Evolutionary conservation across 1,140 invertebrate genomes (phyloP), one percentile per base, ranked within the genome.

Genomic region (Aphelenchoides fujianensis): DNA sequence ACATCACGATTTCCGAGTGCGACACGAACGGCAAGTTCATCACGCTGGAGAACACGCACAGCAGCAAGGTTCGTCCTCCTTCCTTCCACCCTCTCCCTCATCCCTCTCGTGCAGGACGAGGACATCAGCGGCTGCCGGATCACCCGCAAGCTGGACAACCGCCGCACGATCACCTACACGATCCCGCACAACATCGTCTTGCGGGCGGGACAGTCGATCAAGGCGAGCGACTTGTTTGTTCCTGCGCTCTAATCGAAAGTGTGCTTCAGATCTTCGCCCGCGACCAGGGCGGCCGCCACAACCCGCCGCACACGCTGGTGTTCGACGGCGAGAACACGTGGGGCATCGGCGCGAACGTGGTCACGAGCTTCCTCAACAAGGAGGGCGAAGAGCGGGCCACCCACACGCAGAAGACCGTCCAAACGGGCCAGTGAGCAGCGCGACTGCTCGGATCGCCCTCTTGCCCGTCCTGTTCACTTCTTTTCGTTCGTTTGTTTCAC

Each of bases 21-120:
- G 82, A 85, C 57, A 85, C 86, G 1, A 86, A 86, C 74, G 87
- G 87, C 59, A 86, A 87, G 73, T 88, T 81, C 70, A 86, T 88
- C 62, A 79, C 82, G 0, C 61, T 88, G n/a, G 87, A 88, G 76
- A 88, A 88, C 62, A 82, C 82, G 30, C 82, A 84, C 68, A 64
- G 78, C 62, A 79, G 78, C 62, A 84, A 84, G 70, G 80, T 82
- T 62, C 35, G 67, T 36, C 72, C 3, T 16, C 5, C 3, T 7
- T 36, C 2, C n/a, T 2, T 16, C 19, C 35, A 2, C 3, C 1
- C 27, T 59, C 1, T 37, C 2, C 27, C 34, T 23, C 16, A 34
- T 16, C 23, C 5, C 5, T 34, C 34, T 62, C 32, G 16, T 68
- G 69, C 72, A 82, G 82, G 82, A 84, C 68, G 83, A 84, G 64